A percentile compares a stretch with the other conserved stretches of the same genome.
These are phyloP conservation scores for Campylomormyrus numenius DNA, from an alignment of 2,113 vertebrate genomes.

Conservation along the genomic window DNA sequence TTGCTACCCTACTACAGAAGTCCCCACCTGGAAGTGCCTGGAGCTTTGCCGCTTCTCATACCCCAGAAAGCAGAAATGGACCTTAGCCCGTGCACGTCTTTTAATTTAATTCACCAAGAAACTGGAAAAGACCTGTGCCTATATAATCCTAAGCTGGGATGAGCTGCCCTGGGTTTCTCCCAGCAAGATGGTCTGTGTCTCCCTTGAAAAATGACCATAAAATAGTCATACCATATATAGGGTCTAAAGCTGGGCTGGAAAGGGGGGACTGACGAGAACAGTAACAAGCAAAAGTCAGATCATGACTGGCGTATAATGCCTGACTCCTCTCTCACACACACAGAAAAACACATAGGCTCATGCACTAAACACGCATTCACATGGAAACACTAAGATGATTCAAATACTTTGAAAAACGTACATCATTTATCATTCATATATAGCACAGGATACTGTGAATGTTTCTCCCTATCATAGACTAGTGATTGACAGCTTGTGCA, in stretches of 20 bases:
- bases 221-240: neutral
- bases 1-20: slow-evolving; percentile 23
- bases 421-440: neutral
- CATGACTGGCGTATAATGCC: neutral
- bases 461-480: neutral
- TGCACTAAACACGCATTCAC: neutral
- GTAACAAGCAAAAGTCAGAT: neutral
- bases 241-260: neutral
- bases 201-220: neutral
- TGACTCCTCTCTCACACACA: neutral
- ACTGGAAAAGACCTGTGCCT: slow-evolving; percentile 47
- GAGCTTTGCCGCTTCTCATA: slow-evolving; percentile 41
- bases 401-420: neutral
- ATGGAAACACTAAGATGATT: neutral
- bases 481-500: neutral
- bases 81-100: slow-evolving; percentile 53
- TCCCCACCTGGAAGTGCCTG: slow-evolving; percentile 28
- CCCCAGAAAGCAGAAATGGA: slow-evolving; percentile 49
- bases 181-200: slow-evolving; percentile 20
- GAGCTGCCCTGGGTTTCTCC: slow-evolving; percentile 43
- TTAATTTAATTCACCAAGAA: slow-evolving; percentile 58
- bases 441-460: neutral
- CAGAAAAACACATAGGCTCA: neutral
- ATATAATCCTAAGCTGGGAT: slow-evolving; percentile 58
- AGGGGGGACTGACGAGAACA: too few species aligned